Base-by-base conservation (phyloP, 1,140 invertebrate genomes). In the Lordiphosa collinella region DNA sequence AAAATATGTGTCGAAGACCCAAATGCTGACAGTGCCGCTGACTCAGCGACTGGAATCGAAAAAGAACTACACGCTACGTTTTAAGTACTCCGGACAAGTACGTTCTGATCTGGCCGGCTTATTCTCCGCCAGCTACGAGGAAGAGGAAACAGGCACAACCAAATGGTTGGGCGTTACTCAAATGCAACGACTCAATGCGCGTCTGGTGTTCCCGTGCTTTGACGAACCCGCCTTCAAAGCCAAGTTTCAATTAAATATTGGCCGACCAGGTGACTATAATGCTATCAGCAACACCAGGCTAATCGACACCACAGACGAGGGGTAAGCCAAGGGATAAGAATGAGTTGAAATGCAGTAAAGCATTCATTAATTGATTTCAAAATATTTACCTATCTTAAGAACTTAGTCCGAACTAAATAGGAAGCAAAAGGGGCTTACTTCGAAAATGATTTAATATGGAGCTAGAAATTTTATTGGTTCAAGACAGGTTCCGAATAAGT, bases 151-250 rank as follows among this genome's bases (percentile, higher is more conserved):
- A 0, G 70, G 86, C 3, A 69, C 35, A 25, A 88, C 57, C 87
- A 90, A 78, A 72, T 90, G 91, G 82, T 89, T 96, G 37, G 90
- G 92, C 1, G 90, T 92, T 1, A 96, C 96, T 18, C 96, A 98
- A 79, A 93, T 98, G 73, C 94, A 97, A 78, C 93, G 96, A 1
- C 93, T 94, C 1, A 93, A 94, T 84, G 96, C 97, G 0, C 91
- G 96, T 34, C 91, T 93, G 34, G 94, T 96, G 0, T 97, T 98
- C 73, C 97, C 97, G 0, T 97, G 96, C 87, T 96, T 97, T 85
- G 97, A 98, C 87, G 97, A 98, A 74, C 96, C 96, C 0, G 92
- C 93, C 0, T 92, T 97, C 41, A 98, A 97, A 88, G 94, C 96
- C 2, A 91, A 90, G 1, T 98, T 96, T 74, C 91, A 88, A 16